A percentile compares a stretch with the other conserved stretches of the same genome.
Evolutionary conservation across 2,888 invertebrate genomes (phyloP).

Genomic region (Lepas anatifera): DNA sequence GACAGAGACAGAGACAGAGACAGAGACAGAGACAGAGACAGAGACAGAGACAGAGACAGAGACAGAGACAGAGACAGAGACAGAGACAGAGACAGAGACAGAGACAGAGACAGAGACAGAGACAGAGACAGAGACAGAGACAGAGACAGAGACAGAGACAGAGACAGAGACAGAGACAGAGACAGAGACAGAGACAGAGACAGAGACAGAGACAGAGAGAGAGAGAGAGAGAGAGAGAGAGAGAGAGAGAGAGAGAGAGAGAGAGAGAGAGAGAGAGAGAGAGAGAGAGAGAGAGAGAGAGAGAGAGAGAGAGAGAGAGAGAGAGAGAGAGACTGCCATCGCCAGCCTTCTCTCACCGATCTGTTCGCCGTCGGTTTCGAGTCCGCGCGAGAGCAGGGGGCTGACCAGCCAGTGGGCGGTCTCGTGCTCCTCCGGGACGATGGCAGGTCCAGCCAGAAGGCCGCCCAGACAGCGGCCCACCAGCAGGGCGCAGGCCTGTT

Average conservation of each 20-base stretch:
- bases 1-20: not conserved
- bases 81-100: not conserved
- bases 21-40: not conserved
- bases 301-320: not conserved
- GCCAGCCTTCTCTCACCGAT: constrained; percentile 17
- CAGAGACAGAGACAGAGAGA: not conserved
- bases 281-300: constrained; percentile 2
- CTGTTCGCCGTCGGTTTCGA: constrained; percentile 27
- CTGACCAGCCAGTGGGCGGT: constrained; percentile 39
- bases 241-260: constrained; percentile 15
- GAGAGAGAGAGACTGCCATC: not conserved
- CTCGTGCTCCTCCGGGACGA: constrained; percentile 36
- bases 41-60: not conserved
- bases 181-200: not conserved
- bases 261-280: constrained; percentile 12
- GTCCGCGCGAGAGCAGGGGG: constrained; percentile 35
- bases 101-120: not conserved
- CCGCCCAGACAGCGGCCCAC: constrained; percentile 47
- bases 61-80: not conserved
- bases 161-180: not conserved
- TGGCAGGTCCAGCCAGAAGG: constrained; percentile 41
- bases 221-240: constrained; percentile 15
- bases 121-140: constrained; percentile 13
- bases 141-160: constrained; percentile 5
- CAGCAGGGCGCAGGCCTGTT: constrained; percentile 45